Percentiles rank a stretch among this genome's conserved stretches.
Evolutionary conservation across 2,113 vertebrate genomes (phyloP).

Genomic region (Furnarius figulus): DNA sequence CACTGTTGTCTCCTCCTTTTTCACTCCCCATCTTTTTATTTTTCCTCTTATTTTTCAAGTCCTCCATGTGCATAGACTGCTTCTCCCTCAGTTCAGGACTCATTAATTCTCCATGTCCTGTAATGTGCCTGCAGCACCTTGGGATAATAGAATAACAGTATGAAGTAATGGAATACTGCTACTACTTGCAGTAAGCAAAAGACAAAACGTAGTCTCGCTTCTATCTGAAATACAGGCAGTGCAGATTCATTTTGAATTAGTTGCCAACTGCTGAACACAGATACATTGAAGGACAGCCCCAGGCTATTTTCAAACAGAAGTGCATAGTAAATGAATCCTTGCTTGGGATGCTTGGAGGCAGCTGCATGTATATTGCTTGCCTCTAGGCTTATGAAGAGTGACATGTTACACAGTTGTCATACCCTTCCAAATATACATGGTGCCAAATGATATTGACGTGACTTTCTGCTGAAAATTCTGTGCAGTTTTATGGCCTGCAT

Average conservation of each 20-base stretch:
- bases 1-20: neutral
- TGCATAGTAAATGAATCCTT: conserved; percentile 12
- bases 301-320: conserved; percentile 54
- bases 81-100: neutral
- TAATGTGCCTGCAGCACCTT: conserved; percentile 14
- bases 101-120: conserved; percentile 21
- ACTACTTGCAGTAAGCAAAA: conserved; percentile 14
- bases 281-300: neutral
- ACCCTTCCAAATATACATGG: neutral
- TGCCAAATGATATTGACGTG: neutral
- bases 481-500: neutral
- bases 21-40: neutral
- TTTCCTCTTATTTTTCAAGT: conserved; percentile 27
- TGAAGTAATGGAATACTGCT: conserved; percentile 9
- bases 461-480: neutral
- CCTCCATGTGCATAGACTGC: neutral
- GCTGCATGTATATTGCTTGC: conserved; percentile 18
- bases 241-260: conserved; percentile 7
- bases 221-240: neutral
- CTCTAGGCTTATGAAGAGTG: neutral
- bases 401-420: neutral
- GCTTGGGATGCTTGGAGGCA: conserved; percentile 26
- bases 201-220: neutral
- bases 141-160: conserved; percentile 21
- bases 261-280: neutral